Base-by-base conservation (phyloP, 2,797 vertebrate genomes). In the Bryconaethiops microstoma region DNA sequence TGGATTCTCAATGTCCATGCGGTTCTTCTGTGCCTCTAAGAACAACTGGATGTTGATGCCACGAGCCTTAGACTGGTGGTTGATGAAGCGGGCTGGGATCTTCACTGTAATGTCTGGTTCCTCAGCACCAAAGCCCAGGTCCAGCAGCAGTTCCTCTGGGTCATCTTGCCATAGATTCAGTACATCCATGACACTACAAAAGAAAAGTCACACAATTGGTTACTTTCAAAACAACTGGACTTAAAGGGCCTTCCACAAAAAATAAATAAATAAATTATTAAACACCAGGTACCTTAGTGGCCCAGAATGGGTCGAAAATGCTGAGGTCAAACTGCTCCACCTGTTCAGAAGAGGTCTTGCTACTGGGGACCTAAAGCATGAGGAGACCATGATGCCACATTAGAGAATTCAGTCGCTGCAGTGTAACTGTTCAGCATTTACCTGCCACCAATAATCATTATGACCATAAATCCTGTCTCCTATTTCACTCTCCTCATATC, bases 51-150 rank as follows among this genome's bases (percentile, higher is more conserved):
- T 86, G 72, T 95, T 93, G 80, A 98, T 98, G 63, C 96, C 96
- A 84, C 88, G 94, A 67, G 96, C 96, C 45, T 90, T 87, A 45
- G 97, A 99, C 87, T 87, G 86, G 81, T 91, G 88, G 82, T 90
- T 92, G 71, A 99, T 94, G 88, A 99, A 99, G 0, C 96, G 94
- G 76, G 92, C 87, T 8, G 97, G 97, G 71, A 99, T 96, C 86
- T 94, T 95, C 9, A 92, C 93, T 8, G 91, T 93, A 73, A 96
- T 93, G 81, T 97, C 96, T 0, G 95, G 95, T 83, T 97, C 96
- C 14, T 97, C 95, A 62, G 87, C 88, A 19, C 97, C 97, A 79
- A 99, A 98, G 6, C 97, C 97, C 87, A 99, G 90, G 83, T 97
- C 95, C 83, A 99, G 86, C 23, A 99, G 93, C 83, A 98, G 79